phyloP scores from a whole-genome alignment of 2,113 vertebrate species.

The Carassius carassius region DNA sequence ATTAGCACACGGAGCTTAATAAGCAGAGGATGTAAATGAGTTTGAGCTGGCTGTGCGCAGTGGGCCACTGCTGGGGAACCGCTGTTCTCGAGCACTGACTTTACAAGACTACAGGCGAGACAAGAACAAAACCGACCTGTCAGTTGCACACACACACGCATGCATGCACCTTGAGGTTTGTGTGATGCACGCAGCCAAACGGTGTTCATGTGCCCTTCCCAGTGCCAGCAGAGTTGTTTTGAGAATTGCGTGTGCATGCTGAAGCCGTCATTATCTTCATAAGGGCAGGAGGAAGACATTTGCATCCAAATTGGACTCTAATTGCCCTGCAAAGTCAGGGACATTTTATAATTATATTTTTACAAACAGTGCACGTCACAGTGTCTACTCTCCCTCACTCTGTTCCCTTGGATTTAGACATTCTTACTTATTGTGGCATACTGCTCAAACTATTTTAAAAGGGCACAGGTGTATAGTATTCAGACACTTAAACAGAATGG shows the following conservation, averaged over 20 bases:
- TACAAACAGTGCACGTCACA: conserved; percentile 58
- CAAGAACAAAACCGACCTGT: conserved; percentile 27
- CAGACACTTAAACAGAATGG: neutral
- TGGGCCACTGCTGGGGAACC: neutral
- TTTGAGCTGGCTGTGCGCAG: conserved; percentile 15
- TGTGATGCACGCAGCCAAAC: neutral
- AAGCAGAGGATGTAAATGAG: conserved; percentile 38
- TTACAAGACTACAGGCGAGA: neutral
- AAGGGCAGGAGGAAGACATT: conserved; percentile 55
- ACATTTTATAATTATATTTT: conserved; percentile 66
- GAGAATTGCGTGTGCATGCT: conserved; percentile 37
- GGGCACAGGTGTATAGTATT: neutral
- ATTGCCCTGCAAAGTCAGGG: conserved; percentile 63
- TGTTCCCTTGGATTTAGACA: neutral
- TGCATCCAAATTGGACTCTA: conserved; percentile 61
- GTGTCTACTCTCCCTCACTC: conserved; percentile 37
- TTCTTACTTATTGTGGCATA: conserved; percentile 28
- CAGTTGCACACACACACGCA: neutral
- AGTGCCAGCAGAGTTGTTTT: conserved; percentile 31
- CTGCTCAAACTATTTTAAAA: conserved; percentile 8
- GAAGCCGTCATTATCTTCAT: conserved; percentile 50
- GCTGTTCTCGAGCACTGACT: conserved; percentile 24
- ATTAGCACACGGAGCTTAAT: conserved; percentile 47
- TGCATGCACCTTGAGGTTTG: neutral
- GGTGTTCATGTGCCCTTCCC: neutral